These are phyloP conservation scores for Agelastica alni DNA, from an alignment of 2,888 invertebrate genomes.

Conservation along the genomic window DNA sequence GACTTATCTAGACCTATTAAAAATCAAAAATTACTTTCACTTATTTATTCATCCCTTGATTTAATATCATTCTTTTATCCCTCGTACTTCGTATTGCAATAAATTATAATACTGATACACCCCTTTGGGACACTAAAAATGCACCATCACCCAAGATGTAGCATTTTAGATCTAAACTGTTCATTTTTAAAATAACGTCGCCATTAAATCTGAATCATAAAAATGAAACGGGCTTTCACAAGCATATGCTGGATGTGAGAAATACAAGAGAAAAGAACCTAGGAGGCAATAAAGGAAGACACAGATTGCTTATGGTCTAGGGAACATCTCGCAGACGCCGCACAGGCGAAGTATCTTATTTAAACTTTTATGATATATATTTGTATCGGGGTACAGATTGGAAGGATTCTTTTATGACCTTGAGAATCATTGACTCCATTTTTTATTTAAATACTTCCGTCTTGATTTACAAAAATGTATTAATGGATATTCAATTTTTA, in stretches of 20 bases:
- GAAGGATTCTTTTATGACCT: conserved; percentile 1
- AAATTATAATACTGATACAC: too few species aligned
- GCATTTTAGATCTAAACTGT: not conserved
- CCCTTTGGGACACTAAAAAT: too few species aligned
- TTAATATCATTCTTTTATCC: too few species aligned
- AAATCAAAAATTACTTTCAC: too few species aligned
- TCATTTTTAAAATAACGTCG: conserved; percentile 25
- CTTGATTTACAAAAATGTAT: too few species aligned
- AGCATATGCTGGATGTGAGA: conserved; percentile 47
- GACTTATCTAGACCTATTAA: too few species aligned
- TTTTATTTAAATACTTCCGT: too few species aligned
- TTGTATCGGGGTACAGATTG: conserved; percentile 20
- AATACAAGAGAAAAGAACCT: conserved; percentile 13
- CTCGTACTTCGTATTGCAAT: too few species aligned
- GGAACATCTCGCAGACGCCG: conserved; percentile 38
- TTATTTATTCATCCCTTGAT: too few species aligned
- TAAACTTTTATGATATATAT: conserved; percentile 28
- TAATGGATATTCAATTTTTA: too few species aligned
- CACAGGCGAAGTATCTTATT: conserved; percentile 21
- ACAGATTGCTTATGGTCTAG: conserved; percentile 46
- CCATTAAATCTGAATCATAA: conserved; percentile 50
- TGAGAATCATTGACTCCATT: not conserved
- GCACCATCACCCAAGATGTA: too few species aligned
- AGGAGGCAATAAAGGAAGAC: conserved; percentile 39
- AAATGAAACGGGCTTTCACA: conserved; percentile 47